phyloP scores from a whole-genome alignment of 2,888 invertebrate genomes.

The Ditylenchus weischeri region DNA sequence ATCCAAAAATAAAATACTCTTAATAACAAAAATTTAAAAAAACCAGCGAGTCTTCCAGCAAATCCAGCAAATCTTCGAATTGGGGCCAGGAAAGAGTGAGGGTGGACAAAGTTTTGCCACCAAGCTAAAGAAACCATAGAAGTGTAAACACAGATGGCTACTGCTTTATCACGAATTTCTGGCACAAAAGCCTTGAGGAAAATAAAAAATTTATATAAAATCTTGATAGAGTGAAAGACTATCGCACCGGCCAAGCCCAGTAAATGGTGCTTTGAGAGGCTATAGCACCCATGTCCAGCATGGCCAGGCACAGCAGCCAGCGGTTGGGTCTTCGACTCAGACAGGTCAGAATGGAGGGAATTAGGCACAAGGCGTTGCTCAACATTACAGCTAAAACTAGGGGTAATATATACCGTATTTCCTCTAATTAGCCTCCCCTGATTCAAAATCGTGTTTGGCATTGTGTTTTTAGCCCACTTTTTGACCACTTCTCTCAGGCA shows the following conservation, averaged over 20 bases:
- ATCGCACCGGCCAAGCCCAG: conserved; percentile 76
- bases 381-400: conserved; percentile 72
- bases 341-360: conserved; percentile 71
- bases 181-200: conserved; percentile 51
- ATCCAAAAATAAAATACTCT: background rate
- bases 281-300: conserved; percentile 75
- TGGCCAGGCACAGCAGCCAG: conserved; percentile 49
- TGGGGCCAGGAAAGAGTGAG: conserved; percentile 73
- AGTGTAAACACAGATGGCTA: conserved; percentile 81
- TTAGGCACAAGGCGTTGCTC: conserved; percentile 87
- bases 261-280: conserved; percentile 85
- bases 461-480: too few species aligned
- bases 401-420: too few species aligned
- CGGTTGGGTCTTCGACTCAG: conserved; percentile 63
- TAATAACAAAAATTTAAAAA: too few species aligned
- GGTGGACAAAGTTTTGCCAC: conserved; percentile 96
- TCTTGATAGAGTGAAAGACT: too few species aligned
- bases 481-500: too few species aligned
- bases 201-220: too few species aligned
- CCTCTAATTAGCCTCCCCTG: too few species aligned
- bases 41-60: conserved; percentile 68
- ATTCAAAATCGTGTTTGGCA: too few species aligned
- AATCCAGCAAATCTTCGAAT: conserved; percentile 49
- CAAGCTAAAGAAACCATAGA: conserved; percentile 84
- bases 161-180: conserved; percentile 63